Conservation (phyloP, 2,113 vertebrate genomes). For the Haplochromis burtoni region DNA sequence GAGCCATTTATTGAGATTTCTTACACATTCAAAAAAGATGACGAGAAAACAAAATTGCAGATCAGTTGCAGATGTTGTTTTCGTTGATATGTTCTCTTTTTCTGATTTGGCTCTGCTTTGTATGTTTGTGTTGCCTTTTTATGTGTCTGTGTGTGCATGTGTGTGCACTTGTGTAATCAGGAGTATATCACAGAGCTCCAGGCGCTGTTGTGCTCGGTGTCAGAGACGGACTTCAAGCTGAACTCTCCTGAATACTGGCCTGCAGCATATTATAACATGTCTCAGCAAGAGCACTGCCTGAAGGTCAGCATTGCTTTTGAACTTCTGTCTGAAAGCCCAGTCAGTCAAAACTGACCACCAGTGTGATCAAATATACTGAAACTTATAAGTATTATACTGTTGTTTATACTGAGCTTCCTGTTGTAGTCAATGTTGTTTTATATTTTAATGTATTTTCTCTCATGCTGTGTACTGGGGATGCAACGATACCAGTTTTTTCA, state of each 20-base stretch:
- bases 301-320: constrained; percentile 74
- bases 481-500: fast-evolving
- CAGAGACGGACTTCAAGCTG: constrained; percentile 84
- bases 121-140: not conserved
- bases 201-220: constrained; percentile 78
- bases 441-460: not conserved
- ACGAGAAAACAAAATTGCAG: not conserved
- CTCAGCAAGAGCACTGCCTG: constrained; percentile 85
- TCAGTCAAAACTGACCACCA: too few relatives aligned
- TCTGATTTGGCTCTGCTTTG: not conserved
- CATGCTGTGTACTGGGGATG: not conserved
- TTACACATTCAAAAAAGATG: not conserved
- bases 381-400: fast-evolving
- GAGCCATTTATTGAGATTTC: not conserved
- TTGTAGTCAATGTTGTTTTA: not conserved
- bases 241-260: constrained; percentile 84
- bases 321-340: not conserved
- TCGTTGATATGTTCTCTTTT: not conserved
- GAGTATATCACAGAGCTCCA: constrained; percentile 85
- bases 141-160: constrained; percentile 51
- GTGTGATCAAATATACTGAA: not conserved
- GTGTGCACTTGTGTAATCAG: constrained; percentile 70
- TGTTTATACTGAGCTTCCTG: not conserved
- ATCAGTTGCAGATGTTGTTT: not conserved
- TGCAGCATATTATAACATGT: constrained; percentile 82